Base-by-base conservation (phyloP, 2,113 vertebrate species). In the Benitochromis conjunctus region DNA sequence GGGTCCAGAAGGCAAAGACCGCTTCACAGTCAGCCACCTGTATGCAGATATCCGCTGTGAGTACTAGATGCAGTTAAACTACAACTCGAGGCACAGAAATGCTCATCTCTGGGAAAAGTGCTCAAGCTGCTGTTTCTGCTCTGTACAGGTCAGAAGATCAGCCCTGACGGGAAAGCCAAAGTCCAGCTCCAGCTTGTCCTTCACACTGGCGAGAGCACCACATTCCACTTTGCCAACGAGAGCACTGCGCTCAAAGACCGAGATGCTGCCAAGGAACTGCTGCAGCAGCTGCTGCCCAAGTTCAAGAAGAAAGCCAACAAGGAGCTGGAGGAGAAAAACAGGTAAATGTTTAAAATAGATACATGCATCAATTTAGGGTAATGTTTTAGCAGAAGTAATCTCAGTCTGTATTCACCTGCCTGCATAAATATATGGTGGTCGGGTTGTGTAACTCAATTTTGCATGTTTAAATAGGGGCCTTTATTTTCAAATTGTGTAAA, bases 261-360 rank as follows among this genome's bases (percentile, higher is more conserved):
- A 83, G 98, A 99, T 64, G 97, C 98, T 0, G 97, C 98, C 36
- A 99, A 99, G 90, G 99, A 99, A 74, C 97, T 99, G 91, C 97
- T 99, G 90, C 99, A 99, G 91, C 98, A 99, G 88, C 96, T 99
- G 38, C 96, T 99, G 81, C 99, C 98, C 81, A 99, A 98, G 92
- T 99, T 99, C 95, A 99, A 99, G 95, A 98, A 97, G 95, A 99
- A 99, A 96, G 97, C 99, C 57, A 99, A 99, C 94, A 99, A 99
- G 93, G 98, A 99, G 88, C 96, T 99, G 69, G 99, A 99, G 89
- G 98, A 99, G 89, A 99, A 99, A 93, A 99, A 99, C 97, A 97
- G 98, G 99, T 98, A 88, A 81, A 71, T 18, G 18, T 51, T 51
- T 48, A 1, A 29, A 1, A 0, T 71, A 48, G 5, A 71, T 10